These are phyloP conservation scores for Calameuta filiformis DNA, from an alignment of 2,888 invertebrate species.

Conservation along the genomic window DNA sequence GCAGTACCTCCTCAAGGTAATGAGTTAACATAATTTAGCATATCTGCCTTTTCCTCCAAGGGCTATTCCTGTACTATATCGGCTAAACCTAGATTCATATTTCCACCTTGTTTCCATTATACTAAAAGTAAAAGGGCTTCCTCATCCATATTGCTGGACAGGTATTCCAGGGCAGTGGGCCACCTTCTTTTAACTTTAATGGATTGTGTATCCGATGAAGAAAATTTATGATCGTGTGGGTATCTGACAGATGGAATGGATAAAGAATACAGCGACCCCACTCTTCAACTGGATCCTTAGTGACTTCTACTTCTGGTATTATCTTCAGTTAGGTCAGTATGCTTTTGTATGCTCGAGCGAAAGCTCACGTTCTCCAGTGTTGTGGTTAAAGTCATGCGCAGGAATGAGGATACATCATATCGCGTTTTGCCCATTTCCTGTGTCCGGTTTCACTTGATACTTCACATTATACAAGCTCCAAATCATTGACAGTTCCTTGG, in stretches of 20 bases:
- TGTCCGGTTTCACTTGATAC: not conserved
- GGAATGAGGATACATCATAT: not conserved
- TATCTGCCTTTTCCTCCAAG: not conserved
- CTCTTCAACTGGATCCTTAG: not conserved
- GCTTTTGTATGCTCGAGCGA: not conserved
- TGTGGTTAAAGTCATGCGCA: constrained; percentile 3
- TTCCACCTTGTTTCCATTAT: not conserved
- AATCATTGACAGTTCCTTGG: not conserved
- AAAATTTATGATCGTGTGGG: not conserved
- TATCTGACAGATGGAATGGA: not conserved
- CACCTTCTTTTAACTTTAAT: not conserved
- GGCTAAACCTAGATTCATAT: not conserved
- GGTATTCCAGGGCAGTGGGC: not conserved
- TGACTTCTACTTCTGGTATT: not conserved
- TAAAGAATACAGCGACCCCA: not conserved
- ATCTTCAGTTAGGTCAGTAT: not conserved
- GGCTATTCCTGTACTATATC: not conserved
- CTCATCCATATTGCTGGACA: not conserved
- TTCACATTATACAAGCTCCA: not conserved
- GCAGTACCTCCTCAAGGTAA: not conserved
- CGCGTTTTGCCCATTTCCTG: not conserved
- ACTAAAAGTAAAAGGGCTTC: not conserved
- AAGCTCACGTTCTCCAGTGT: not conserved
- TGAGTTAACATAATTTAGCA: not conserved
- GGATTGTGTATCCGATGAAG: not conserved